These are phyloP conservation scores for Itoplectis maculator DNA, from an alignment of 2,888 invertebrate genomes.

Conservation along the genomic window DNA sequence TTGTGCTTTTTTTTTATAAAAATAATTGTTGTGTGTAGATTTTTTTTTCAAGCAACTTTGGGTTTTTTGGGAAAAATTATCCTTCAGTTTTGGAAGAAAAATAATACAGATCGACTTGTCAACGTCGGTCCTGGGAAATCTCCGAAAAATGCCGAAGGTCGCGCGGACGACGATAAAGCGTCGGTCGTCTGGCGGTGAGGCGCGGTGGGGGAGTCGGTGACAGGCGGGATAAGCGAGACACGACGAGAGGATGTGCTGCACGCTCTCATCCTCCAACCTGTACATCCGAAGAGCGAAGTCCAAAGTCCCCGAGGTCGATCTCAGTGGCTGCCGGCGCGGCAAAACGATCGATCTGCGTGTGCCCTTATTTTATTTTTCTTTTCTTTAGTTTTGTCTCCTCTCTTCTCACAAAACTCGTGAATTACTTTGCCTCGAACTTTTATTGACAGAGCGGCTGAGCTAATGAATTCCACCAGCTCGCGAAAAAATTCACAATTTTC, in stretches of 20 bases:
- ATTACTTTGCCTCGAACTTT: constrained; percentile 7
- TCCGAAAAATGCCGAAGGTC: not conserved
- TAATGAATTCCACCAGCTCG: not conserved
- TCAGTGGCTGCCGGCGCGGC: not conserved
- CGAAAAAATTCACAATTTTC: not conserved
- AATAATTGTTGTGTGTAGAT: too few relatives aligned
- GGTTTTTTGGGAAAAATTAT: too few relatives aligned
- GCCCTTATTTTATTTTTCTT: constrained; percentile 2
- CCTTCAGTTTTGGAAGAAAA: too few relatives aligned
- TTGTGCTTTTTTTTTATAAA: too few relatives aligned
- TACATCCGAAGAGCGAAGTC: not conserved
- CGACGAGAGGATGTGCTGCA: constrained; percentile 10
- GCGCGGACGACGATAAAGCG: not conserved
- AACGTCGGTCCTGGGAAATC: not conserved
- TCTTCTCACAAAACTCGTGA: not conserved
- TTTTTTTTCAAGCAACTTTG: too few relatives aligned
- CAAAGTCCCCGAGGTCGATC: constrained; percentile 11
- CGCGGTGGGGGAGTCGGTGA: not conserved
- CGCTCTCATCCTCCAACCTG: not conserved
- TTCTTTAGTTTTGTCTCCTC: not conserved
- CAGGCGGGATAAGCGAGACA: not conserved
- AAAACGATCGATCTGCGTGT: constrained; percentile 31
- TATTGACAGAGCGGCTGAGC: not conserved
- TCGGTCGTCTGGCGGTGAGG: not conserved
- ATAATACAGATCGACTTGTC: not conserved